Evolutionary conservation across 1,140 invertebrate genomes (phyloP).

Genomic region (Eciton burchellii): DNA sequence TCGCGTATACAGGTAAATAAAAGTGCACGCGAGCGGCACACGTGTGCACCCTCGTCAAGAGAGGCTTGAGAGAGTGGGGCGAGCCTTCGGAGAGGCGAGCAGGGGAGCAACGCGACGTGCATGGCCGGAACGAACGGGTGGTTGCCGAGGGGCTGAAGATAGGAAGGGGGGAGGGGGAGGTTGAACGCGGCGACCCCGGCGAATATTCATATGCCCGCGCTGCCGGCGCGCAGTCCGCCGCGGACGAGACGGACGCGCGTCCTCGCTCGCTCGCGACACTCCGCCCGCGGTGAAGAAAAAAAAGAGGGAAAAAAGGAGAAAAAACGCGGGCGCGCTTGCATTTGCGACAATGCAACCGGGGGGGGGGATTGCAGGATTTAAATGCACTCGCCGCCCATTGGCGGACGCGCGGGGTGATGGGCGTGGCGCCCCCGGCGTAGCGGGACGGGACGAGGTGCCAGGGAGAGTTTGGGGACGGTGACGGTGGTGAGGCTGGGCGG

Average conservation of each 20-base stretch:
- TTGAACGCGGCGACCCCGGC: slow-evolving; percentile 57
- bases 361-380: slow-evolving; percentile 83
- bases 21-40: slow-evolving; percentile 66
- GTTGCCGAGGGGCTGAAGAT: neutral
- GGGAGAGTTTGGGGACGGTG: too few relatives aligned
- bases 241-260: slow-evolving; percentile 24
- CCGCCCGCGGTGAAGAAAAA: slow-evolving; percentile 79
- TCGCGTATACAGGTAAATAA: slow-evolving; percentile 69
- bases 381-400: slow-evolving; percentile 83
- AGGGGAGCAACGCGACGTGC: slow-evolving; percentile 35
- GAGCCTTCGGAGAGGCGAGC: too few relatives aligned
- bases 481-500: too few relatives aligned
- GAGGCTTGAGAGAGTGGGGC: too few relatives aligned
- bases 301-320: slow-evolving; percentile 73
- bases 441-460: too few relatives aligned
- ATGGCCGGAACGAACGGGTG: neutral
- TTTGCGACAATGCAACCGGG: slow-evolving; percentile 83
- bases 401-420: slow-evolving; percentile 81
- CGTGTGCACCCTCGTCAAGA: slow-evolving; percentile 52
- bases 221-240: slow-evolving; percentile 69
- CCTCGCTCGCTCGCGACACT: slow-evolving; percentile 70
- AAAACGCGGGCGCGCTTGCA: slow-evolving; percentile 69
- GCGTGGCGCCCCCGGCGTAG: slow-evolving; percentile 78
- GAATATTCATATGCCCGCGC: slow-evolving; percentile 73
- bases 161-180: neutral